A percentile compares a stretch with the other conserved stretches of the same genome.
phyloP scores from a whole-genome alignment of 2,888 invertebrate species.

The Heliconius erato region DNA sequence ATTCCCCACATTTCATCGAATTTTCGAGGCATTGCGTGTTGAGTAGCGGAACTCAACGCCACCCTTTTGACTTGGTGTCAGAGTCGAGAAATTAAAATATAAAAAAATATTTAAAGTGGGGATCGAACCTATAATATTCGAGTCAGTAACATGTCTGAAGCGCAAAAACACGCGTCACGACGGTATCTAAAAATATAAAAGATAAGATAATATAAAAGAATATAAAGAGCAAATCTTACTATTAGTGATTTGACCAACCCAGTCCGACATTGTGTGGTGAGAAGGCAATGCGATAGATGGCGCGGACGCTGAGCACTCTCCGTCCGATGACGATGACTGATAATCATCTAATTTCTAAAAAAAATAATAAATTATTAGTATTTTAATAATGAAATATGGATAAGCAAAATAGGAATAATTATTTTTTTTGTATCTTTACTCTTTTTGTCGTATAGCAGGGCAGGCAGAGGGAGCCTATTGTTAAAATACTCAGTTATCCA shows the following conservation, averaged over 20 bases:
- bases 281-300: slow-evolving; percentile 85
- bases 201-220: background rate
- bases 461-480: background rate
- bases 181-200: background rate
- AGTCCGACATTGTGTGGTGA: slow-evolving; percentile 89
- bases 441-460: background rate
- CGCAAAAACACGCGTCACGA: background rate
- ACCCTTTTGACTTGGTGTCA: too few species aligned
- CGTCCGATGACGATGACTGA: slow-evolving; percentile 87
- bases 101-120: too few species aligned
- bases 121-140: too few species aligned
- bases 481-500: background rate
- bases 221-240: slow-evolving; percentile 79
- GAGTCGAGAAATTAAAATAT: too few species aligned
- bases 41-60: too few species aligned
- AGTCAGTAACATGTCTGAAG: too few species aligned
- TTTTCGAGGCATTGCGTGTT: too few species aligned
- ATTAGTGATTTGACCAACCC: slow-evolving; percentile 95
- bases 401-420: too few species aligned
- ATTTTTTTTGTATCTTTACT: background rate
- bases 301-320: slow-evolving; percentile 88
- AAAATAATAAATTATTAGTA: slow-evolving; percentile 57
- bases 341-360: slow-evolving; percentile 80
- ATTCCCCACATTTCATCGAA: too few species aligned
- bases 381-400: background rate